Evolutionary conservation across 2,888 invertebrate species (phyloP), one percentile per base, ranked within the genome.

Genomic region (Euphydryas editha): DNA sequence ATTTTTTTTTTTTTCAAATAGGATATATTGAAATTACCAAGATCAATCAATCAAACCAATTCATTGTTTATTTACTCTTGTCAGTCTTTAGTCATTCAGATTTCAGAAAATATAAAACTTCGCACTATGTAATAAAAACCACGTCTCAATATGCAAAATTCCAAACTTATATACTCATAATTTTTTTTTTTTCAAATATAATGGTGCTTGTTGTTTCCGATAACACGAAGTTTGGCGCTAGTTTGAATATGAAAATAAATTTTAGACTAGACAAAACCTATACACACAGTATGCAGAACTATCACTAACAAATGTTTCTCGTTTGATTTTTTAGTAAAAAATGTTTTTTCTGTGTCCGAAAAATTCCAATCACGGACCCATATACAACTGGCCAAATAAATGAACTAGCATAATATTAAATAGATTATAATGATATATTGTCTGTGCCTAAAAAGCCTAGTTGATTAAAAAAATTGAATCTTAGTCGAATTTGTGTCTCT

Each of bases 161-260:
- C 36, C 36, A 39, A n/a, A n/a, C n/a, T n/a, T n/a, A n/a, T n/a
- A n/a, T n/a, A n/a, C n/a, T n/a, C n/a, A n/a, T n/a, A n/a, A n/a
- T n/a, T n/a, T n/a, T n/a, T n/a, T n/a, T n/a, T 57, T 13, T 36
- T 62, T 57, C 37, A 47, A 58, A 47, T 58, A 49, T 58, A 49
- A 58, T 58, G 58, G 39, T 42, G 20, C 49, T 63, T 49, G 24
- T 18, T 13, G 42, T 42, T 24, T 42, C 39, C 63, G 42, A 30
- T 51, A 57, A 47, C 57, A 20, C 24, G 39, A 63, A 49, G 39
- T 42, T 63, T 39, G 49, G 49, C 24, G 24, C 21, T 51, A 51
- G 49, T 51, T 51, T 51, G 49, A 51, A 51, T 51, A 51, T 24
- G 21, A 51, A 51, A 51, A 51, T 51, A 51, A 51, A 21, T 51